These are phyloP conservation scores for Drosophila simulans DNA, from an alignment of 1,140 invertebrate species.

Conservation along the genomic window DNA sequence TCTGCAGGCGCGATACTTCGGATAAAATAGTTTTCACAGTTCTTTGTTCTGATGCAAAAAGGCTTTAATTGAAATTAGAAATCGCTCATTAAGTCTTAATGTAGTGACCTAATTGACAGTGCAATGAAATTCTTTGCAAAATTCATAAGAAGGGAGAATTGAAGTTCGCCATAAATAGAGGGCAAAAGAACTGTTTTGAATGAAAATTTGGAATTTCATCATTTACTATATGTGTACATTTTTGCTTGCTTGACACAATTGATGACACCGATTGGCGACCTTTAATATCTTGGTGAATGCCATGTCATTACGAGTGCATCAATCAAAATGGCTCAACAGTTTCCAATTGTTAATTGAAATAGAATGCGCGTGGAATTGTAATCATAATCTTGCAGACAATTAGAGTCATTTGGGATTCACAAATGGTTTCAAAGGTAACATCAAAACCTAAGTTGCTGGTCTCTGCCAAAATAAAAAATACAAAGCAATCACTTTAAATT, in stretches of 20 bases:
- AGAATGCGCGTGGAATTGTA: slow-evolving; percentile 11
- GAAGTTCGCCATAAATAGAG: too few species aligned
- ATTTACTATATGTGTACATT: background rate
- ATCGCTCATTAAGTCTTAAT: background rate
- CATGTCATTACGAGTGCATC: slow-evolving; percentile 7
- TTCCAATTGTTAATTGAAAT: slow-evolving; percentile 10
- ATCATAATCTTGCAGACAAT: slow-evolving; percentile 3
- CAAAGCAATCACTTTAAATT: slow-evolving; percentile 11
- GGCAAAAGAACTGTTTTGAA: too few species aligned
- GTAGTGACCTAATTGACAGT: too few species aligned
- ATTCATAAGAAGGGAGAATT: too few species aligned
- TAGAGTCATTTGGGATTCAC: background rate
- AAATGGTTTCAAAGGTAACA: background rate
- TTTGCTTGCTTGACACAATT: background rate
- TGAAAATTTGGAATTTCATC: too few species aligned
- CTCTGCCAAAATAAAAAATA: background rate
- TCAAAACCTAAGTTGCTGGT: background rate
- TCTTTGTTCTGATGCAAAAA: too few species aligned
- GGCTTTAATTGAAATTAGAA: background rate
- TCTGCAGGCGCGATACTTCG: background rate
- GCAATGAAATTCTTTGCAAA: too few species aligned
- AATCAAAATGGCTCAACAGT: slow-evolving; percentile 6
- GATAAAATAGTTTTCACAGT: background rate
- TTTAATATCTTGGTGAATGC: background rate
- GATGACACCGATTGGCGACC: background rate